Evolutionary conservation across 1,140 invertebrate genomes (phyloP).

Genomic region (Leucophenga varia): DNA sequence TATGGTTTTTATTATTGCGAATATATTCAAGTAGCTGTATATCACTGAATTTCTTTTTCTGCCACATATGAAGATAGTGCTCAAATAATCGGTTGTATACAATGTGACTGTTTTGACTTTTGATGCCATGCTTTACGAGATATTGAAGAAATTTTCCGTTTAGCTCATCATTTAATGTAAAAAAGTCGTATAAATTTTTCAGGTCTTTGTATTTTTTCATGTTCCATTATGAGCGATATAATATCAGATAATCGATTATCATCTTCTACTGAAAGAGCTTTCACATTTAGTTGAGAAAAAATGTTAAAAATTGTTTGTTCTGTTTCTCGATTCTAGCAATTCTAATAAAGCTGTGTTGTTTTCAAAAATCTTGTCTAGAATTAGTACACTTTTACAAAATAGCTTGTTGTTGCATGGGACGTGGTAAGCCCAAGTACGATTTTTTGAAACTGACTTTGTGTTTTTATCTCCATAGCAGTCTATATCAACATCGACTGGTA

Average conservation of each 20-base stretch:
- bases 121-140: too few relatives aligned
- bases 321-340: too few relatives aligned
- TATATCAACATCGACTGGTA: slow-evolving; percentile 9
- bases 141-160: slow-evolving; percentile 20
- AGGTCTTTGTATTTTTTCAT: too few relatives aligned
- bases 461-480: slow-evolving; percentile 7
- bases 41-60: slow-evolving; percentile 9
- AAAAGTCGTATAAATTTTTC: slow-evolving; percentile 16
- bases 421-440: too few relatives aligned
- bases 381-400: slow-evolving; percentile 6
- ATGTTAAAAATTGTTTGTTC: too few relatives aligned
- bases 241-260: slow-evolving; percentile 19
- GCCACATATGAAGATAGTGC: slow-evolving; percentile 27
- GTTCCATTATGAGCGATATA: too few relatives aligned
- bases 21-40: slow-evolving; percentile 16
- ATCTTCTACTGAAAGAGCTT: too few relatives aligned
- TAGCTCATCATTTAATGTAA: slow-evolving; percentile 1
- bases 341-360: slow-evolving; percentile 23
- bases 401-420: not conserved
- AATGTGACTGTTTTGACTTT: too few relatives aligned
- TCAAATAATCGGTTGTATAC: too few relatives aligned
- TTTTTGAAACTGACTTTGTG: too few relatives aligned
- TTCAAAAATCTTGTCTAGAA: slow-evolving; percentile 6
- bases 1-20: slow-evolving; percentile 3
- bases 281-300: too few relatives aligned